A percentile compares a stretch with the other conserved stretches of the same genome.
Conservation (phyloP, 2,797 vertebrate genomes). For the Lacerta agilis region DNA sequence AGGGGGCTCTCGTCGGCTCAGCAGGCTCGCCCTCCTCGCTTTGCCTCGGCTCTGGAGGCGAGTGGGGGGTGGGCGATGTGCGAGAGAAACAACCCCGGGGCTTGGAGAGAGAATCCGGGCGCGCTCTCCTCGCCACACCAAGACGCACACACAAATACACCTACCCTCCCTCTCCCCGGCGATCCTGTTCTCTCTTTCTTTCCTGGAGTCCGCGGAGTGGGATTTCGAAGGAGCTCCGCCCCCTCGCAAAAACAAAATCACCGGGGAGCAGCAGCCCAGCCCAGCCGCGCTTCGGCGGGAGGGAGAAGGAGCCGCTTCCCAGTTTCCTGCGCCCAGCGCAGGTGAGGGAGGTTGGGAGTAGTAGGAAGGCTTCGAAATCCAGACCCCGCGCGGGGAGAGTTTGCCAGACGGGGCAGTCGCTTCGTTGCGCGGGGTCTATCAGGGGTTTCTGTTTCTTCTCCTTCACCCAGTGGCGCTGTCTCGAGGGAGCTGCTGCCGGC, state of each 20-base stretch:
- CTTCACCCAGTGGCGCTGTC: neutral
- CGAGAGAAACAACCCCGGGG: neutral
- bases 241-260: neutral
- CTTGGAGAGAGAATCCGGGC: neutral
- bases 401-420: neutral
- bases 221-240: constrained; percentile 10
- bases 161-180: neutral
- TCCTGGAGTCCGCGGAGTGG: neutral
- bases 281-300: neutral
- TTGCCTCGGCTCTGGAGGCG: neutral
- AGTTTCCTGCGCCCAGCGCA: neutral
- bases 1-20: neutral
- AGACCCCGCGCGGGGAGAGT: neutral
- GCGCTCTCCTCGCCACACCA: neutral
- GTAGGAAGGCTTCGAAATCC: neutral
- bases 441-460: neutral
- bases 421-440: neutral
- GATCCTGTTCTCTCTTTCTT: neutral
- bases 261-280: neutral
- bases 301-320: neutral
- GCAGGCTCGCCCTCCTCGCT: neutral
- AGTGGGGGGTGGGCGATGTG: neutral
- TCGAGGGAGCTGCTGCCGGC: neutral
- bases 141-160: neutral
- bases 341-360: too few species aligned